Percentiles rank a stretch among this genome's conserved stretches.
Evolutionary conservation across 2,113 vertebrate species (phyloP).

Genomic region (Chloebia gouldiae): DNA sequence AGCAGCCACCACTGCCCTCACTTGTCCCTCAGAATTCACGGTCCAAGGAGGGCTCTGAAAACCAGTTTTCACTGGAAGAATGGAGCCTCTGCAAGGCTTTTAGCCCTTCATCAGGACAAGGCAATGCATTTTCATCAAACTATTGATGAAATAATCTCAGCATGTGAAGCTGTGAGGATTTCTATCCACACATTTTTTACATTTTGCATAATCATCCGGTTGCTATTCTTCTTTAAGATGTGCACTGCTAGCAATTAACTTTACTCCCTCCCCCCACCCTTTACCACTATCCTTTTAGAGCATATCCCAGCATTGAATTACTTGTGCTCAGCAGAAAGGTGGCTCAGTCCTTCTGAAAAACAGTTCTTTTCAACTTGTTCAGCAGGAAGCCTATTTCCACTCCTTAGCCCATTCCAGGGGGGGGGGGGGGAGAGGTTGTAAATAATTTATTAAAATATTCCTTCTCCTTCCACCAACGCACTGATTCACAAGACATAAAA

Average conservation of each 20-base stretch:
- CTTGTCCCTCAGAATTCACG: background rate
- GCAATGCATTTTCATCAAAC: background rate
- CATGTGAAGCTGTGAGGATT: background rate
- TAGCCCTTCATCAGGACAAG: background rate
- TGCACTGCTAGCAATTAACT: background rate
- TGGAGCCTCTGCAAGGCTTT: background rate
- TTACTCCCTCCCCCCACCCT: background rate
- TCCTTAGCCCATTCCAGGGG: constrained; percentile 5
- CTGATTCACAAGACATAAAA: background rate
- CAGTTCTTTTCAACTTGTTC: constrained; percentile 57
- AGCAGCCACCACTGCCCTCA: background rate
- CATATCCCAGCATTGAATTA: background rate
- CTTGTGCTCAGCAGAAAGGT: constrained; percentile 46
- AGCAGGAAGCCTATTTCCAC: constrained; percentile 38
- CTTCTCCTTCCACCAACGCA: constrained; percentile 35
- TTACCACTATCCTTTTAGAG: background rate
- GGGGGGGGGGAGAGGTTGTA: background rate
- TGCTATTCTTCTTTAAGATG: background rate
- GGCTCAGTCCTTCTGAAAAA: constrained; percentile 27
- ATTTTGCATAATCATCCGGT: background rate
- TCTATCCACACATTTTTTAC: background rate
- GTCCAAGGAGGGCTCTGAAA: background rate
- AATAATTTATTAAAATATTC: constrained; percentile 63
- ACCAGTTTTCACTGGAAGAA: background rate
- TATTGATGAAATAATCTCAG: background rate